phyloP scores from a whole-genome alignment of 2,888 invertebrate species.

The Caenorhabditis angaria region DNA sequence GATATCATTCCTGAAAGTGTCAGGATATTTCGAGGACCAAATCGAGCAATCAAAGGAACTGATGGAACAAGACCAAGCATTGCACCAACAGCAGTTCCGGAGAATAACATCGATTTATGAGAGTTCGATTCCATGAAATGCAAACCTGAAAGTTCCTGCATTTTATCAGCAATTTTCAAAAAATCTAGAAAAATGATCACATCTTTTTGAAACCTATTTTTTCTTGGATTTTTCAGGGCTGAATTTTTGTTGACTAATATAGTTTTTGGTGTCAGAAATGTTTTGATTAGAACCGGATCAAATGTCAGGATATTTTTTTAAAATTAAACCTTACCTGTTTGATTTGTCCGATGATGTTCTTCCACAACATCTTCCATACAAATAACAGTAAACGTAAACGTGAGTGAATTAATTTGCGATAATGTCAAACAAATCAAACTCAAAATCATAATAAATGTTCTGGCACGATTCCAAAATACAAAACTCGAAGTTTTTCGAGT shows the following conservation, averaged over 20 bases:
- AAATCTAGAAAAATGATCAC: too few relatives aligned
- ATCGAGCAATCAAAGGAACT: constrained; percentile 8
- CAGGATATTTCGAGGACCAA: constrained; percentile 6
- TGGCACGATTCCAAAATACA: constrained; percentile 17
- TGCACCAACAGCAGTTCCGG: constrained; percentile 26
- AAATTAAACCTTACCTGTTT: background rate
- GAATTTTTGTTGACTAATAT: too few relatives aligned
- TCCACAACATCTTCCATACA: constrained; percentile 38
- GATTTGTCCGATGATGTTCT: background rate
- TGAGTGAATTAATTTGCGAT: constrained; percentile 23
- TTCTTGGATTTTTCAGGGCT: too few relatives aligned
- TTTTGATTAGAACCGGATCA: constrained; percentile 1
- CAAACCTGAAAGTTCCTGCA: background rate
- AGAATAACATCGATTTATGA: constrained; percentile 21
- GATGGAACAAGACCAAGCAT: constrained; percentile 17
- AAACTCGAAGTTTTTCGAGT: constrained; percentile 9
- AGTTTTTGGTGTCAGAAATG: too few relatives aligned
- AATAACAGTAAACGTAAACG: constrained; percentile 41
- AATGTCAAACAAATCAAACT: constrained; percentile 25
- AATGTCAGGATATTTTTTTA: background rate
- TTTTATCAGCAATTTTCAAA: too few relatives aligned
- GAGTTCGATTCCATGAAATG: constrained; percentile 21
- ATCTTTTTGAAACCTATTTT: too few relatives aligned
- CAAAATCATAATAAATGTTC: constrained; percentile 12
- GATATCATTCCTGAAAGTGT: constrained; percentile 27